Percentiles rank a stretch among this genome's conserved stretches.
These are phyloP conservation scores for Napeogenes inachia DNA, from an alignment of 2,888 invertebrate species.

Conservation along the genomic window DNA sequence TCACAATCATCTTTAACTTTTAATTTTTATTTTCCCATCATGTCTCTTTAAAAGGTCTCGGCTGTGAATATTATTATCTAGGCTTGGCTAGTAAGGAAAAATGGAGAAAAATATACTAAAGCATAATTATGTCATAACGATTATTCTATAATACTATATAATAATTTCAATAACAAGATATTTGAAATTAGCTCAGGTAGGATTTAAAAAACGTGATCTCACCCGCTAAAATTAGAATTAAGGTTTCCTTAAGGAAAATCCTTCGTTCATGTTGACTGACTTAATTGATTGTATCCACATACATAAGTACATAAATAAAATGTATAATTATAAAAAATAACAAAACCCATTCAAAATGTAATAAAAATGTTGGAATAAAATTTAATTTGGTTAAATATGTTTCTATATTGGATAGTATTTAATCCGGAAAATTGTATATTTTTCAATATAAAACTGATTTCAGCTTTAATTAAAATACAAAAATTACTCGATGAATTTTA, in stretches of 20 bases:
- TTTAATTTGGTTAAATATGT: too few species aligned
- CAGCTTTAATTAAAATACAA: too few species aligned
- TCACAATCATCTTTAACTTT: constrained; percentile 17
- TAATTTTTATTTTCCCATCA: constrained; percentile 22
- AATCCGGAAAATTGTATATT: too few species aligned
- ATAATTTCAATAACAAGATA: too few species aligned
- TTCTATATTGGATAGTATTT: too few species aligned
- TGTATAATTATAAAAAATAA: too few species aligned
- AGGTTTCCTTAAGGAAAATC: constrained; percentile 1
- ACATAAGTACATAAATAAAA: neutral
- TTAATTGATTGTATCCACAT: neutral
- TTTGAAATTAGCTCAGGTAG: too few species aligned
- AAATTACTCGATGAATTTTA: too few species aligned
- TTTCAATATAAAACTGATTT: too few species aligned
- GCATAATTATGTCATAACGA: neutral
- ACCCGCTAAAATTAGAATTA: neutral
- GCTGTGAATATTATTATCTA: neutral
- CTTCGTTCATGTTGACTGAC: neutral
- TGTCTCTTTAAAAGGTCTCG: constrained; percentile 7
- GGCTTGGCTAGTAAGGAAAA: neutral
- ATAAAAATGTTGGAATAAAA: too few species aligned
- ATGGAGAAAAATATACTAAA: neutral
- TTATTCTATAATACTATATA: too few species aligned
- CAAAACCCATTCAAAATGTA: too few species aligned
- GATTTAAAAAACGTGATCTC: neutral